phyloP scores from a whole-genome alignment of 2,113 vertebrate species.

The Motacilla alba region DNA sequence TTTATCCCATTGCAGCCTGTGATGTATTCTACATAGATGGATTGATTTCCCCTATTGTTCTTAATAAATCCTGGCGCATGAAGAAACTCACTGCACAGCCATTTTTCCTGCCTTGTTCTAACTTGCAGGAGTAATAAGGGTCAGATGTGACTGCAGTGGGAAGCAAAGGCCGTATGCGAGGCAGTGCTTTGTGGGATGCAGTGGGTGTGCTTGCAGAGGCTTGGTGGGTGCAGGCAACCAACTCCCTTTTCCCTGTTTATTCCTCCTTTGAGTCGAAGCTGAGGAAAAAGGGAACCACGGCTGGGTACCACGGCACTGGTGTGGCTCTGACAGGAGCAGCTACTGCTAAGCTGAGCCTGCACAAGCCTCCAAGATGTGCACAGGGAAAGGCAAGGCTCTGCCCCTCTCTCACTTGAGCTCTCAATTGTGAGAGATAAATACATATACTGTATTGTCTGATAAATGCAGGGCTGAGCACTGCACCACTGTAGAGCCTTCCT shows the following conservation, averaged over 20 bases:
- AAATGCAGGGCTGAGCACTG: neutral
- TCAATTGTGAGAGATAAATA: neutral
- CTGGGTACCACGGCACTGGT: fast-evolving
- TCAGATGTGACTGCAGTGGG: conserved; percentile 53
- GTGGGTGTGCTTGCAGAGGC: neutral
- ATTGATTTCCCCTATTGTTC: conserved; percentile 68
- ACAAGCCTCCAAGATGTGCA: neutral
- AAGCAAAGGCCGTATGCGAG: neutral
- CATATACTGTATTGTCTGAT: neutral
- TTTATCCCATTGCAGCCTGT: conserved; percentile 61
- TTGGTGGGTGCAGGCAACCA: neutral
- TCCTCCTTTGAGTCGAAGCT: neutral
- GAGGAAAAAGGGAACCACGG: neutral
- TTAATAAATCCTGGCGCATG: conserved; percentile 61
- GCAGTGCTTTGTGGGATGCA: neutral
- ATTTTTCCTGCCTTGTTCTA: conserved; percentile 67
- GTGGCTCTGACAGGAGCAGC: neutral
- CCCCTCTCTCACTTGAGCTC: neutral
- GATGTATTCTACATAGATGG: conserved; percentile 65
- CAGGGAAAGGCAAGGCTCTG: neutral
- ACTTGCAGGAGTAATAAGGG: conserved; percentile 64
- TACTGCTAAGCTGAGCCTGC: neutral
- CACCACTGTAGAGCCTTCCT: neutral
- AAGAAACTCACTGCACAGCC: conserved; percentile 57
- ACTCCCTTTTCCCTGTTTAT: neutral